A percentile compares a stretch with the other conserved stretches of the same genome.
Evolutionary conservation across 2,113 vertebrate genomes (phyloP).

Genomic region (Pelodiscus sinensis): DNA sequence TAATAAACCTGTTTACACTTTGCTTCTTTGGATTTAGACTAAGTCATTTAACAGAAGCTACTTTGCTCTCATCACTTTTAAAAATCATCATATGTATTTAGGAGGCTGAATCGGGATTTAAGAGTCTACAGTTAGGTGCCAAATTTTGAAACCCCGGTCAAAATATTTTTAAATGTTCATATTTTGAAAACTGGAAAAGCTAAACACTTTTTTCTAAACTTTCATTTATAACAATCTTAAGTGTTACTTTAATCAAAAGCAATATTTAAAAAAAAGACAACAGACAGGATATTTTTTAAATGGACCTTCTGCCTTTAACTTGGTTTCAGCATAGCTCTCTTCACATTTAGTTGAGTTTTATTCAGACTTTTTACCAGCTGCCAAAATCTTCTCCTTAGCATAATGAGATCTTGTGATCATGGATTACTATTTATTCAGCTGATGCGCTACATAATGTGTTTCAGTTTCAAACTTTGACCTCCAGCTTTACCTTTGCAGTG

Average conservation of each 20-base stretch:
- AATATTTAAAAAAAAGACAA: conserved; percentile 6
- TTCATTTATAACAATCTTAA: background rate
- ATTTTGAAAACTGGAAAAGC: background rate
- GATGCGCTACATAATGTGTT: conserved; percentile 21
- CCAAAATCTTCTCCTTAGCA: conserved; percentile 55
- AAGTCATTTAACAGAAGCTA: background rate
- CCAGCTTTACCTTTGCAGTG: background rate
- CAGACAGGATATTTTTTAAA: background rate
- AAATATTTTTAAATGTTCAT: background rate
- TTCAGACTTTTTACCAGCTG: conserved; percentile 50
- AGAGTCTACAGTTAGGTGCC: background rate
- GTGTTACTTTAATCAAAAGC: background rate
- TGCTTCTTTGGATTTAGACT: background rate
- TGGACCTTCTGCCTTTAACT: conserved; percentile 21
- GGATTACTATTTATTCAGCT: conserved; percentile 37
- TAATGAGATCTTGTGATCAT: conserved; percentile 32
- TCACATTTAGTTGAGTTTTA: conserved; percentile 38
- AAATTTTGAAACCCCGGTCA: background rate
- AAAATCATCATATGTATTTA: background rate
- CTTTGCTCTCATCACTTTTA: background rate
- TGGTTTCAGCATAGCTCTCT: conserved; percentile 19
- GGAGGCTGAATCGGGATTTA: conserved; percentile 1
- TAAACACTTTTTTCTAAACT: background rate
- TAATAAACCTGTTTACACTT: background rate
- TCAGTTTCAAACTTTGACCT: conserved; percentile 27